Evolutionary conservation across 1,140 invertebrate genomes (phyloP), one percentile per base, ranked within the genome.

Genomic region (Bombus superbus): DNA sequence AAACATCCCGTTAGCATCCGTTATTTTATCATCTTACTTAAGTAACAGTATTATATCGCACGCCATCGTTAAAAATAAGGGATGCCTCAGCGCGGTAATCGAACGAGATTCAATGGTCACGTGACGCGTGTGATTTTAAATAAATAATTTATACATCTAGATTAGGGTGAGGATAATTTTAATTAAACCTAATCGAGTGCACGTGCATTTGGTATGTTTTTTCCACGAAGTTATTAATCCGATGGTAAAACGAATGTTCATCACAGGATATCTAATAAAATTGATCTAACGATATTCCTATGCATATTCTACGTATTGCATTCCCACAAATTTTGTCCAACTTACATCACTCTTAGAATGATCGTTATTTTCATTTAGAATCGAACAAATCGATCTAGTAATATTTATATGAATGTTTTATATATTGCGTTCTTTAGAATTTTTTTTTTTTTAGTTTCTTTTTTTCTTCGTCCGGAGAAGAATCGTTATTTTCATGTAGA

Each of bases 111-210:
- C 66, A 66, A 69, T 62, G 53, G 81, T 78, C 25, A 59, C 42
- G 66, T 32, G 64, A n/a, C 62, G 64, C 68, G 40, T 62, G 47
- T 80, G 78, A 57, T 68, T 83, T 90, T 79, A 83, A 90, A 90
- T 90, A 90, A 90, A 90, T 83, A 86, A 85, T 86, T 83, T 86
- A 83, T 35, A 35, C 59, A 38, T 69, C 82, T 87, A 83, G 64
- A 81, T 79, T 38, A 44, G 53, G 11, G 53, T 53, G 68, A 40
- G 6, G 66, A 22, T 59, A 72, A 80, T 80, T 80, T 80, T 8
- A 22, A 32, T 77, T 18, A 53, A 57, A 40, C 18, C 18, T 83
- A 83, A 76, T 47, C 57, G 71, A 68, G 28, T 77, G 28, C 35
- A 28, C 69, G 69, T 40, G 4, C 57, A 53, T 81, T 81, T 81